These are phyloP conservation scores for Hypomecis atomaria DNA, from an alignment of 2,888 invertebrate species.

Conservation along the genomic window DNA sequence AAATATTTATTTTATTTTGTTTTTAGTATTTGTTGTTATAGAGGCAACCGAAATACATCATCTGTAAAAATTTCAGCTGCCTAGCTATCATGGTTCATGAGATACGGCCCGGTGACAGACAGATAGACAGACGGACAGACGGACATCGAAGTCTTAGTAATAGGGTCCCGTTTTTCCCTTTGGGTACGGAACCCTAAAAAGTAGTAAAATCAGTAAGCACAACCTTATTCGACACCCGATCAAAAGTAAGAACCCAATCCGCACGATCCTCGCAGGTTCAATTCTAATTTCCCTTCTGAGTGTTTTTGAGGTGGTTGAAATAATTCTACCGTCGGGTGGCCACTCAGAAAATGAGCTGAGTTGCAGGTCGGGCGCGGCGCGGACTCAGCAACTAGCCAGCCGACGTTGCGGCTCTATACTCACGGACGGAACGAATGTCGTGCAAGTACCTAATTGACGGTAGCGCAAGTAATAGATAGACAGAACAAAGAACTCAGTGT, in stretches of 20 bases:
- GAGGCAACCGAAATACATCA: no score
- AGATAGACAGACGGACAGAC: no score
- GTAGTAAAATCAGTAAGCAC: background rate
- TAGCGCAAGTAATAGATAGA: background rate
- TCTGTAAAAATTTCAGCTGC: no score
- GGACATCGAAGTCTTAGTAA: no score
- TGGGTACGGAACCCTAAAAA: no score
- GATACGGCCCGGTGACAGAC: no score
- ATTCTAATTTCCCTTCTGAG: constrained; percentile 52
- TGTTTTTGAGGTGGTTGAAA: constrained; percentile 53
- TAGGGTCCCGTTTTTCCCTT: no score
- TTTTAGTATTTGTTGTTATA: no score
- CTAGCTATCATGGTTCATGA: no score
- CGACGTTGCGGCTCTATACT: constrained; percentile 43
- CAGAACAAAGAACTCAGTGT: no score
- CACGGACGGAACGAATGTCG: constrained; percentile 30
- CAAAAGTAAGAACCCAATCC: constrained; percentile 6
- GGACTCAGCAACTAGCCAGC: constrained; percentile 52
- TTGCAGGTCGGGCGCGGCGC: constrained; percentile 53
- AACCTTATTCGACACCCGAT: constrained; percentile 4
- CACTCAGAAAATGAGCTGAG: constrained; percentile 70
- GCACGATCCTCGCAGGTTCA: constrained; percentile 15
- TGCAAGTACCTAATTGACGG: background rate
- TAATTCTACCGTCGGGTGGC: constrained; percentile 65
- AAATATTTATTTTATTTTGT: no score